Evolutionary conservation across 2,797 vertebrate species (phyloP), one percentile per base, ranked within the genome.

Genomic region (Scolopax bukidnonensis): DNA sequence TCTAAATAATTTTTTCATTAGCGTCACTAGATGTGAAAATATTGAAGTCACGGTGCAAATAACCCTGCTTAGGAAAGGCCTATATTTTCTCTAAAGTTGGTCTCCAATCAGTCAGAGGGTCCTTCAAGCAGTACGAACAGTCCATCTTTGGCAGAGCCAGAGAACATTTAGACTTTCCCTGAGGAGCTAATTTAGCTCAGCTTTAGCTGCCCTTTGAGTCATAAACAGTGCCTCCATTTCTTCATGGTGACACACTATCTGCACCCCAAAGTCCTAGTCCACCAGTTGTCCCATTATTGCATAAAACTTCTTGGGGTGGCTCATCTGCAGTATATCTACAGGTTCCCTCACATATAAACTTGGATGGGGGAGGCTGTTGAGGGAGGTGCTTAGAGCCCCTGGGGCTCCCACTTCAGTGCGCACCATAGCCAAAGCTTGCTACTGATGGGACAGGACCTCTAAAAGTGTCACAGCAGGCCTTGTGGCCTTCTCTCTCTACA

Each of bases 1-100:
- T 84, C 79, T 56, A 79, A 95, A 45, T 69, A 88, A 75, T 69
- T 60, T 89, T 73, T 86, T 84, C 28, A 40, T 73, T 77, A 73
- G 3, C 27, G 36, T 61, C 64, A 59, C 65, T 63, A 56, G 27
- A 69, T 59, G 25, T 56, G 45, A 51, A 95, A 83, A 87, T 15
- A 76, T 76, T 65, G 28, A 93, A 84, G 40, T 84, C 2, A 15
- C 28, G 28, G 28, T 81, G 14, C 50, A 65, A 86, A 76, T 80
- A 86, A 45, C 18, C 30, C 28, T 89, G 45, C 53, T 71, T 18
- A 27, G 40, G 43, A 67, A 89, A 87, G 43, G 36, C 24, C 33
- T 61, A 12, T 79, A 36, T 20, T 80, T 87, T 75, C 87, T 56
- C 36, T 79, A 11, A 69, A 87, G 16, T 5, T 90, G 64, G 4